phyloP scores from a whole-genome alignment of 2,797 vertebrate species.

The Hippocampus kuda region DNA sequence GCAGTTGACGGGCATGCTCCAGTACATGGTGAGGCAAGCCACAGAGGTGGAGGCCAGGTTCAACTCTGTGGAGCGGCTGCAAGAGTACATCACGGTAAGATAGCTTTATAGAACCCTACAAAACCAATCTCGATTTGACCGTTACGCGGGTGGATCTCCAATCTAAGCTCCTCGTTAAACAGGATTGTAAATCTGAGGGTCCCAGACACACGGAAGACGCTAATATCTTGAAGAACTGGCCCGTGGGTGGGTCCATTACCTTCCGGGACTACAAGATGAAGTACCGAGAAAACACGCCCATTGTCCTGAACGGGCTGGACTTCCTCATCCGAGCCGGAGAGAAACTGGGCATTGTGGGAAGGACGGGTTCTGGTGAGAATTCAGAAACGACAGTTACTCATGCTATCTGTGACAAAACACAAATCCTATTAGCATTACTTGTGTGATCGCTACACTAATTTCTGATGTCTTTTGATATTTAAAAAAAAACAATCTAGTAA shows the following conservation, averaged over 20 bases:
- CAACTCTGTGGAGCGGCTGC: slow-evolving; percentile 67
- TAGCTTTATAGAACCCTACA: background rate
- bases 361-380: slow-evolving; percentile 70
- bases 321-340: slow-evolving; percentile 61
- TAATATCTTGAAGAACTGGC: slow-evolving; percentile 62
- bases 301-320: slow-evolving; percentile 66
- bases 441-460: too few relatives aligned
- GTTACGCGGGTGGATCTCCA: background rate
- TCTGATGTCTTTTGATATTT: too few relatives aligned
- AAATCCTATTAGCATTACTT: too few relatives aligned
- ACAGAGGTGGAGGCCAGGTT: slow-evolving; percentile 73
- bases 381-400: background rate
- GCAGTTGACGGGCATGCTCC: slow-evolving; percentile 69
- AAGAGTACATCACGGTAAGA: slow-evolving; percentile 64
- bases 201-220: slow-evolving; percentile 41
- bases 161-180: slow-evolving; percentile 5
- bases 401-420: background rate
- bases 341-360: slow-evolving; percentile 78
- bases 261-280: slow-evolving; percentile 73
- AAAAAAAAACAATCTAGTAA: too few relatives aligned
- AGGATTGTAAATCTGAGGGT: slow-evolving; percentile 65
- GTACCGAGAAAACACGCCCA: slow-evolving; percentile 69
- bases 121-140: background rate
- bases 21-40: slow-evolving; percentile 57
- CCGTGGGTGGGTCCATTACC: slow-evolving; percentile 61